Evolutionary conservation across 2,113 vertebrate species (phyloP), one percentile per base, ranked within the genome.

Genomic region (Cavia aperea): DNA sequence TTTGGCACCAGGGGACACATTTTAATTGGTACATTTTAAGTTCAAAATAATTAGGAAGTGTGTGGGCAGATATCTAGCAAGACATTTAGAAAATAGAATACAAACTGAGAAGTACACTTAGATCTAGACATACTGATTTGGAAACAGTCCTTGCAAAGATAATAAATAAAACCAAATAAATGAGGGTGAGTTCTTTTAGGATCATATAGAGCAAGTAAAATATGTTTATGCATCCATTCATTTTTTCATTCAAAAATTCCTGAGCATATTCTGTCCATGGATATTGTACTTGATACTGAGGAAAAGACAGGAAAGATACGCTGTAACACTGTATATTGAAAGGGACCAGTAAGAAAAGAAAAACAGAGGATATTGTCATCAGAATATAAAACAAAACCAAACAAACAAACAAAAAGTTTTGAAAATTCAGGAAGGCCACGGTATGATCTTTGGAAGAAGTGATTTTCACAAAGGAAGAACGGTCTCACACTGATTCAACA

Each of bases 181-280:
- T 62, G 29, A 70, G 29, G 14, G 21, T 23, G 51, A 56, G 77
- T 79, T 94, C 70, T 12, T 12, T 33, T 46, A 54, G 79, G 15
- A 60, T 72, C 33, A 56, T 39, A 11, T 18, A 86, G 36, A 78
- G 54, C 43, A 29, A 58, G 3, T 2, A 62, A 86, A 66, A 60
- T 73, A 16, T 21, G 31, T 23, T 29, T 13, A 7, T 24, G 23
- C 2, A 39, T 58, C 81, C 46, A 36, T 26, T 36, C 15, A 10
- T 16, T 1, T 29, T 36, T 66, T 91, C 36, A 49, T 72, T 39
- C 12, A 66, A 46, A 91, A 46, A 24, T 49, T 7, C 29, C 14
- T 23, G 14, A 62, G 16, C 7, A 70, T 2, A 19, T 13, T 88
- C 0, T 21, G 14, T 13, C 29, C 18, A 2, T 58, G 15, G 16